A percentile compares a stretch with the other conserved stretches of the same genome.
Conservation (phyloP, 1,140 invertebrate species). For the Papilio glaucus region DNA sequence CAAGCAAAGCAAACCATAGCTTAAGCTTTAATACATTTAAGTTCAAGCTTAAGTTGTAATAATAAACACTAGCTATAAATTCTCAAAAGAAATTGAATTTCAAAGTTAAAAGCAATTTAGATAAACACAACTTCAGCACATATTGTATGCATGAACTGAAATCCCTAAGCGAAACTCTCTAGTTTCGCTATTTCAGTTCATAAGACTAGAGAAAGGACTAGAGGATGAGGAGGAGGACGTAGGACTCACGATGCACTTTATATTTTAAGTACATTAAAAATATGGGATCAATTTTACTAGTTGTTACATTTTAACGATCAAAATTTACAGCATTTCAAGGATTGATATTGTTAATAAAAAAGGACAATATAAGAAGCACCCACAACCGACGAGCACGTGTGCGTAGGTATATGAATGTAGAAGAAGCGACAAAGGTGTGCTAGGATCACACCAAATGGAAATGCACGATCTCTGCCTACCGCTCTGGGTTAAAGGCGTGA, state of each 20-base stretch:
- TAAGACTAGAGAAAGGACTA: too few relatives aligned
- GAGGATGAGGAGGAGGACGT: too few relatives aligned
- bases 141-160: constrained; percentile 19
- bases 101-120: constrained; percentile 14
- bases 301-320: background rate
- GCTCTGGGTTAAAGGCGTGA: too few relatives aligned
- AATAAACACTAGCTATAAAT: background rate
- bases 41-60: background rate
- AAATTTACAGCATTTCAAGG: background rate
- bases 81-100: background rate
- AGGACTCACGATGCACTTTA: constrained; percentile 5
- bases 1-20: too few relatives aligned
- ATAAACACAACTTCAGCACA: constrained; percentile 25
- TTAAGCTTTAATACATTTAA: background rate
- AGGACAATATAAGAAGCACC: too few relatives aligned
- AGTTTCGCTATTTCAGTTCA: too few relatives aligned
- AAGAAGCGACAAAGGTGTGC: too few relatives aligned
- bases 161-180: constrained; percentile 1
- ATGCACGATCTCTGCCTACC: too few relatives aligned
- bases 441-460: too few relatives aligned
- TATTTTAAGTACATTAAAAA: constrained; percentile 18
- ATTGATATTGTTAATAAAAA: too few relatives aligned
- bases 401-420: too few relatives aligned
- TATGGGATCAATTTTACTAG: background rate
- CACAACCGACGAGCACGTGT: too few relatives aligned